Evolutionary conservation across 2,113 vertebrate species (phyloP).

Genomic region (Paradoxurus hermaphroditus): DNA sequence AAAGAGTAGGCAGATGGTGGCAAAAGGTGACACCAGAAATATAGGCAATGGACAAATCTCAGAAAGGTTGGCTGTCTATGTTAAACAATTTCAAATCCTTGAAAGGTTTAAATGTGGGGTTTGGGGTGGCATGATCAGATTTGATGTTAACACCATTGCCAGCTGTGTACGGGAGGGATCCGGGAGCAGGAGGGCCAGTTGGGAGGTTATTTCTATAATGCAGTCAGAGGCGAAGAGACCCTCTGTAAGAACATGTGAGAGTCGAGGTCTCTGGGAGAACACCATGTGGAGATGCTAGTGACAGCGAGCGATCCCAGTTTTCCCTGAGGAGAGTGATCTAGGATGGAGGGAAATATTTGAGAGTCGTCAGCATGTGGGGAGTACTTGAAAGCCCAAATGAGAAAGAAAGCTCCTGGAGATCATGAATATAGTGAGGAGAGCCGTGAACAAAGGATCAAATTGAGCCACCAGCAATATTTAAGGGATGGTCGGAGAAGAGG

Average conservation of each 20-base stretch:
- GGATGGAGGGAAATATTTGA: not conserved
- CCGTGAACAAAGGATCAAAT: not conserved
- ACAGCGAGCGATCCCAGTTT: not conserved
- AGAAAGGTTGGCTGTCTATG: not conserved
- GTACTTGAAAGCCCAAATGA: not conserved
- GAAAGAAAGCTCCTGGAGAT: not conserved
- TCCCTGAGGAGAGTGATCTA: not conserved
- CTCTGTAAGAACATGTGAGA: not conserved
- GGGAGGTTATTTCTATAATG: not conserved
- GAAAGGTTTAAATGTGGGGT: not conserved
- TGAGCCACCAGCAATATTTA: not conserved
- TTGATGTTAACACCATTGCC: not conserved
- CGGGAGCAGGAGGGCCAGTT: not conserved
- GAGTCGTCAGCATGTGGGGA: not conserved
- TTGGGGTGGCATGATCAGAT: not conserved
- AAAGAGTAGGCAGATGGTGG: not conserved
- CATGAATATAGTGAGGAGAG: not conserved
- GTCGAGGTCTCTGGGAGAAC: not conserved
- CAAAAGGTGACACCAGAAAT: not conserved
- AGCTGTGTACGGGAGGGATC: not conserved
- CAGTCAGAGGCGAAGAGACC: not conserved
- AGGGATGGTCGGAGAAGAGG: not conserved
- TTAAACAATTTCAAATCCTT: not conserved
- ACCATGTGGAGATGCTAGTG: not conserved
- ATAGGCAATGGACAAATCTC: not conserved